These are phyloP conservation scores for Phataginus tetradactyla DNA, from an alignment of 2,797 vertebrate species.

Conservation along the genomic window DNA sequence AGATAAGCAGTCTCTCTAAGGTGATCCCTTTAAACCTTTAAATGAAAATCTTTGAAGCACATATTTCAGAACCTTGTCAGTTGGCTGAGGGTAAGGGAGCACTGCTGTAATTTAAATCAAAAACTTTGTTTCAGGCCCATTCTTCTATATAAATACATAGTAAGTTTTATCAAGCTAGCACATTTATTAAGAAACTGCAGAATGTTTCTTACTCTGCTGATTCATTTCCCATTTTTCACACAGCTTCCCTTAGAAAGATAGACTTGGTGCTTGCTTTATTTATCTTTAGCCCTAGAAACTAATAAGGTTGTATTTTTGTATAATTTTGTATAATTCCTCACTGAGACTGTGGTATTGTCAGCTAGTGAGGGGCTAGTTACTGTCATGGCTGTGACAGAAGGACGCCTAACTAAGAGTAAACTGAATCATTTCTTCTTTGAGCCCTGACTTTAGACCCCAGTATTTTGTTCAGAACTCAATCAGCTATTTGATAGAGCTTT, in stretches of 20 bases:
- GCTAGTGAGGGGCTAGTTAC: neutral
- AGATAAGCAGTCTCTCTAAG: slow-evolving; percentile 31
- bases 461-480: slow-evolving; percentile 43
- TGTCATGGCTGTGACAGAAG: neutral
- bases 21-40: neutral
- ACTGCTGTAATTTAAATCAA: neutral
- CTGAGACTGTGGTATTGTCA: neutral
- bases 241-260: neutral
- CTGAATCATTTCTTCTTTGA: slow-evolving; percentile 15
- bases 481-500: slow-evolving; percentile 23
- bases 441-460: neutral
- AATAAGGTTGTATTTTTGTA: neutral
- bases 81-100: neutral
- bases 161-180: slow-evolving; percentile 14
- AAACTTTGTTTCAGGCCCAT: neutral
- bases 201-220: slow-evolving; percentile 33
- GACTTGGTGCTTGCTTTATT: neutral
- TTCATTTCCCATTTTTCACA: slow-evolving; percentile 39
- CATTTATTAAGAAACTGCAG: slow-evolving; percentile 39
- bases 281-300: neutral
- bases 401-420: slow-evolving; percentile 11
- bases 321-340: neutral
- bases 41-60: slow-evolving; percentile 23
- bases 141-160: neutral
- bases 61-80: neutral